A percentile compares a stretch with the other conserved stretches of the same genome.
Evolutionary conservation across 1,140 invertebrate species (phyloP).

Genomic region (Nasonia longicornis): DNA sequence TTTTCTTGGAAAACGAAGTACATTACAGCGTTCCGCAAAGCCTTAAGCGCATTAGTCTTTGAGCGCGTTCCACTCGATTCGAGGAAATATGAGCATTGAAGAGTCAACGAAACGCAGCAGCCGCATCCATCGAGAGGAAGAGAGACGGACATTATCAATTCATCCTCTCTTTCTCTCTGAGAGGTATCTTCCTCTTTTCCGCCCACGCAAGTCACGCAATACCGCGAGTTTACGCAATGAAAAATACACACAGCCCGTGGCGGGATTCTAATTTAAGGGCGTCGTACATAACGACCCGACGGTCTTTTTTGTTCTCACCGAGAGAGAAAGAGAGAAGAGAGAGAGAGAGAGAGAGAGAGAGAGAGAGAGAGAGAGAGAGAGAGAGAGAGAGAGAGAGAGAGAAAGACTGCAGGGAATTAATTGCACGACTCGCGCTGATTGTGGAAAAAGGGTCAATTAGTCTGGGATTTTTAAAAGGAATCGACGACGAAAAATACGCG

Average conservation of each 20-base stretch:
- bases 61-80: too few relatives aligned
- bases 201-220: not conserved
- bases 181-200: not conserved
- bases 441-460: constrained; percentile 27
- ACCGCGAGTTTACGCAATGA: not conserved
- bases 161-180: not conserved
- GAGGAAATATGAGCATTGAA: constrained; percentile 7
- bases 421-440: not conserved
- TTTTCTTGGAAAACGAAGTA: too few relatives aligned
- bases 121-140: not conserved
- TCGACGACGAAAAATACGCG: constrained; percentile 4
- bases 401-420: constrained; percentile 9
- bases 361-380: too few relatives aligned
- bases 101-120: not conserved
- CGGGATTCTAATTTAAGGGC: not conserved
- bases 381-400: too few relatives aligned
- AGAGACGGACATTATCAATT: constrained; percentile 20
- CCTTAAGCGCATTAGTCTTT: too few relatives aligned
- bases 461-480: not conserved
- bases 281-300: too few relatives aligned
- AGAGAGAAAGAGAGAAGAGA: too few relatives aligned
- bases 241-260: not conserved
- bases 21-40: too few relatives aligned
- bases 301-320: not conserved
- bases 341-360: too few relatives aligned